A percentile compares a stretch with the other conserved stretches of the same genome.
Evolutionary conservation across 2,888 invertebrate genomes (phyloP).

Genomic region (Ametastegia equiseti): DNA sequence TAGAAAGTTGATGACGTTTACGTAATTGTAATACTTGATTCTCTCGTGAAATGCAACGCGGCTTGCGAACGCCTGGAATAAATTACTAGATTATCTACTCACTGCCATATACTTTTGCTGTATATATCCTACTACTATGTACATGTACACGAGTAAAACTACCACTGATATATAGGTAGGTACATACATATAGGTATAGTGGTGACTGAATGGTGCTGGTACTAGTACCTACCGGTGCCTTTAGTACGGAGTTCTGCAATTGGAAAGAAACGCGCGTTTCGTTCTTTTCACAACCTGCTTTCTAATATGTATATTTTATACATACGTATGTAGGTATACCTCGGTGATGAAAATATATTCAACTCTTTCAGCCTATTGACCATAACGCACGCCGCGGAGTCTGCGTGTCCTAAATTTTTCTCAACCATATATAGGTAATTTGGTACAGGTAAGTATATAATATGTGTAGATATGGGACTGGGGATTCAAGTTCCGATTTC

Average conservation of each 20-base stretch:
- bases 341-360: background rate
- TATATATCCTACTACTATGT: background rate
- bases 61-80: background rate
- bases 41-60: background rate
- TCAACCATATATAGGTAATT: background rate
- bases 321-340: background rate
- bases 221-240: too few species aligned
- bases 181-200: too few species aligned
- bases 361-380: background rate
- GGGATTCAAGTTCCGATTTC: too few species aligned
- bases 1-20: conserved; percentile 5
- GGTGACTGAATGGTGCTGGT: too few species aligned
- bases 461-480: too few species aligned
- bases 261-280: background rate
- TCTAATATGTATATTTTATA: conserved; percentile 17
- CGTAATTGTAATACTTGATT: conserved; percentile 20
- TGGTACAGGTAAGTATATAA: too few species aligned
- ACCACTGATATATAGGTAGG: too few species aligned
- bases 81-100: background rate
- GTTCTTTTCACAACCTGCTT: background rate
- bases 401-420: background rate
- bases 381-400: background rate
- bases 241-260: background rate
- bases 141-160: background rate
- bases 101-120: background rate